Base-by-base conservation (phyloP, 1,140 invertebrate genomes). In the Trichogramma pretiosum region DNA sequence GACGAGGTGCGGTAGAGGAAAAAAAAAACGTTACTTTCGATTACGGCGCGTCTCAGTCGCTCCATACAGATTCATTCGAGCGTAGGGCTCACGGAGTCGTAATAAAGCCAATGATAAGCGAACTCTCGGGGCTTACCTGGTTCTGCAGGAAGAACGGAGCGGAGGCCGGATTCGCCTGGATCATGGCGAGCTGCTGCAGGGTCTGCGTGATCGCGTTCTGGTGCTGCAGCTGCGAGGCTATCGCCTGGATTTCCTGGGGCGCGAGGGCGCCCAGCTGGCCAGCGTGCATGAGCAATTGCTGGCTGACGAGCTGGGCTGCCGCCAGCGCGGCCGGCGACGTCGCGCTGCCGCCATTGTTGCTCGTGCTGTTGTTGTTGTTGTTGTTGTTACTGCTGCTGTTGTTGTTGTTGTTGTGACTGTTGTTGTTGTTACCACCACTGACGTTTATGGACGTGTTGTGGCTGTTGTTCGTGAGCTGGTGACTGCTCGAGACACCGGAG, bases 91-190 rank as follows among this genome's bases (percentile, higher is more conserved):
- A n/a, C n/a, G n/a, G n/a, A n/a, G n/a, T n/a, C n/a, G n/a, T n/a
- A n/a, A n/a, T n/a, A n/a, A n/a, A n/a, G n/a, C n/a, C n/a, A n/a
- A n/a, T n/a, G 13, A 28, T 1, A 28, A 28, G 13, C 26, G 1
- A 28, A 28, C 13, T 13, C 26, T 13, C 13, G 26, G 17, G 1
- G 55, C 58, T 62, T 65, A 86, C 84, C 79, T 87, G 85, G 74
- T 86, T 88, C 61, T 87, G 85, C 14, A 89, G 69, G 62, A 89
- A 82, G 52, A 87, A 82, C 64, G 85, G 84, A 16, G 82, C 75
- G 54, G 84, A 82, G 8, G 77, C 69, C 23, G 69, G 65, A 48
- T 66, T 65, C 42, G 70, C 67, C 49, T 65, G 68, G 8, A 68
- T 69, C 47, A 77, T 74, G 52, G 81, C 82, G 55, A 87, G 76